These are phyloP conservation scores for Alsophila aescularia DNA, from an alignment of 2,888 invertebrate species.

Conservation along the genomic window DNA sequence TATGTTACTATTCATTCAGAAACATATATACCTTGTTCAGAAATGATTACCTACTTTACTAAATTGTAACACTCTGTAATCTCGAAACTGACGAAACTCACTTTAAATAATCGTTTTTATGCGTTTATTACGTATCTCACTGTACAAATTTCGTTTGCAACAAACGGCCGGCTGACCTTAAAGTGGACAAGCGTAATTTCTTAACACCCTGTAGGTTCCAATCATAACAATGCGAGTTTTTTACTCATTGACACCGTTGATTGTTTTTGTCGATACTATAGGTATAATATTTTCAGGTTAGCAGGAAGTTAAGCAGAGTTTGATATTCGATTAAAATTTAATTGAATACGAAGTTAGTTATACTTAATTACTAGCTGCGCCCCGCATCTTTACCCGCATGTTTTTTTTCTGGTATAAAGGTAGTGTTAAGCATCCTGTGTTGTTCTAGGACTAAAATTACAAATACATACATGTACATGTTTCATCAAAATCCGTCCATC, in stretches of 20 bases:
- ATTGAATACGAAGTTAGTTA: too few species aligned
- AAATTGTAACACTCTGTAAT: background rate
- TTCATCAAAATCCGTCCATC: too few species aligned
- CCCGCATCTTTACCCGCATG: too few species aligned
- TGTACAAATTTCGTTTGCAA: slow-evolving; percentile 1
- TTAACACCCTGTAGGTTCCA: background rate
- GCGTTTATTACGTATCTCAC: slow-evolving; percentile 6
- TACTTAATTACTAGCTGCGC: too few species aligned
- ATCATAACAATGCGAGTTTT: slow-evolving; percentile 1
- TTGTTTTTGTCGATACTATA: slow-evolving; percentile 27
- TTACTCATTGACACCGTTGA: slow-evolving; percentile 7
- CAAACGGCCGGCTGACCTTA: slow-evolving; percentile 10
- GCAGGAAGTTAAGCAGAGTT: slow-evolving; percentile 27
- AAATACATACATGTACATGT: too few species aligned
- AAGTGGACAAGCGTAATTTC: slow-evolving; percentile 7
- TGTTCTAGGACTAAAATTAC: too few species aligned
- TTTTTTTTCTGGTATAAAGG: too few species aligned
- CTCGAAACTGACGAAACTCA: background rate
- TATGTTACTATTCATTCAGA: too few species aligned
- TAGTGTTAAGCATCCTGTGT: too few species aligned
- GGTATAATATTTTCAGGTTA: too few species aligned
- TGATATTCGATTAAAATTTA: too few species aligned
- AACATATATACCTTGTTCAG: too few species aligned
- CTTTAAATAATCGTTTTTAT: slow-evolving; percentile 8
- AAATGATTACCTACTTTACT: background rate